These are phyloP conservation scores for Oncopodura yosiiana DNA, from an alignment of 1,140 invertebrate genomes.

Conservation along the genomic window DNA sequence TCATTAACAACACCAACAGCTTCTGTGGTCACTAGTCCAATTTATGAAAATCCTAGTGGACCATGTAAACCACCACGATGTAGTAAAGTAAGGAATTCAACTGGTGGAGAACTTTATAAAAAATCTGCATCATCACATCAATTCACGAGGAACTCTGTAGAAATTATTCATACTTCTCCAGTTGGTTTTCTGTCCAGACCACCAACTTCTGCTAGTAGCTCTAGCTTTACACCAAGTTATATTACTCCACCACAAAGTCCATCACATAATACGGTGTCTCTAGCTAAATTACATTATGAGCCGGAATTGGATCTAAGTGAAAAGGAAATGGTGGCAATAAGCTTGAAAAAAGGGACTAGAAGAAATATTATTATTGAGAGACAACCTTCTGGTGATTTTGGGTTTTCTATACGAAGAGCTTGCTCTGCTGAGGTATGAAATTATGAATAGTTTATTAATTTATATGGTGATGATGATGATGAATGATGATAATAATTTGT, in stretches of 20 bases:
- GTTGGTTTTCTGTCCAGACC: constrained; percentile 18
- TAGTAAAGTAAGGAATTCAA: no score
- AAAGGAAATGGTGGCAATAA: constrained; percentile 7
- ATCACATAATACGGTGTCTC: constrained; percentile 17
- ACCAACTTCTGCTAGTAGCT: constrained; percentile 29
- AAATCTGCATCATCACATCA: not conserved
- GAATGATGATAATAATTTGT: not conserved
- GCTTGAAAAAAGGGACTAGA: constrained; percentile 1
- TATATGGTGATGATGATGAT: not conserved
- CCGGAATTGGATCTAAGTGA: constrained; percentile 28
- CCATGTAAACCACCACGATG: constrained; percentile 27
- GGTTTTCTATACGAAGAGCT: constrained; percentile 82
- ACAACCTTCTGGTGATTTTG: constrained; percentile 82
- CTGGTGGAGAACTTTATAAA: no score
- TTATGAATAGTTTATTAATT: not conserved
- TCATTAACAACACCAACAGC: constrained; percentile 21
- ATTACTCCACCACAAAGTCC: constrained; percentile 29
- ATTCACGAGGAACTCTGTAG: not conserved
- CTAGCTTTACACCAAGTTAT: constrained; percentile 31
- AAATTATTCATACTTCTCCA: no score
- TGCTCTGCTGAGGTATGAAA: constrained; percentile 40
- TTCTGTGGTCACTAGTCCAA: constrained; percentile 20
- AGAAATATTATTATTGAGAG: constrained; percentile 39
- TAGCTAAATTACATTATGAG: constrained; percentile 25
- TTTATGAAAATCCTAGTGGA: no score